phyloP scores from a whole-genome alignment of 2,888 invertebrate genomes.

The Lampropteryx suffumata region DNA sequence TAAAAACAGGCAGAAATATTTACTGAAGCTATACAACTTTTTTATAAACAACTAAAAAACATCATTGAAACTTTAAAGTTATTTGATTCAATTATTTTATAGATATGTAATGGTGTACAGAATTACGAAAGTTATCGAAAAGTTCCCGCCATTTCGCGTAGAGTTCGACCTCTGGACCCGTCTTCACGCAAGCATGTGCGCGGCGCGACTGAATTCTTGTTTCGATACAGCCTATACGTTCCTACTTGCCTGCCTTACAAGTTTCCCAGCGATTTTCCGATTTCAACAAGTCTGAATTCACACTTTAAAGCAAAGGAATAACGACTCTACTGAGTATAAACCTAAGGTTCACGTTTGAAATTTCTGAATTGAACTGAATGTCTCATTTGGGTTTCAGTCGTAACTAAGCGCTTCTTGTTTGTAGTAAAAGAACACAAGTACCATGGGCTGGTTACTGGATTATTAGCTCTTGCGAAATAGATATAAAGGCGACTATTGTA shows the following conservation, averaged over 20 bases:
- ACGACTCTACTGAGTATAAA: background rate
- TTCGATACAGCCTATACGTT: constrained; percentile 66
- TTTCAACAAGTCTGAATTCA: constrained; percentile 37
- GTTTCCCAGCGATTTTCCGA: constrained; percentile 53
- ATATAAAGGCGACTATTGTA: constrained; percentile 41
- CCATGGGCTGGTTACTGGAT: background rate
- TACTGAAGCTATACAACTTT: constrained; percentile 2
- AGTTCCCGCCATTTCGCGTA: constrained; percentile 68
- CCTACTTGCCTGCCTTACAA: constrained; percentile 73
- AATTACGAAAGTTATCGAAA: constrained; percentile 66
- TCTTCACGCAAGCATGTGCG: constrained; percentile 69
- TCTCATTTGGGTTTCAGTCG: constrained; percentile 10
- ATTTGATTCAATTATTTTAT: background rate
- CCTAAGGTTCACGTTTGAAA: constrained; percentile 1
- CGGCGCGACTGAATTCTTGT: constrained; percentile 72
- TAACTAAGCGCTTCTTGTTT: constrained; percentile 34
- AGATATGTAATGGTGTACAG: constrained; percentile 31
- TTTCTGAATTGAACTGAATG: constrained; percentile 1
- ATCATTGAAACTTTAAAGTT: background rate
- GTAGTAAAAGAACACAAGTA: constrained; percentile 40
- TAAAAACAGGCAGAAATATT: background rate
- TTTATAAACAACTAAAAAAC: background rate
- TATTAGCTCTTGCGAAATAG: background rate
- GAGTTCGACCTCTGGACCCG: constrained; percentile 46
- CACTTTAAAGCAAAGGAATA: constrained; percentile 6